These are phyloP conservation scores for Cerceris ruficornis DNA, from an alignment of 2,888 invertebrate genomes.

Conservation along the genomic window DNA sequence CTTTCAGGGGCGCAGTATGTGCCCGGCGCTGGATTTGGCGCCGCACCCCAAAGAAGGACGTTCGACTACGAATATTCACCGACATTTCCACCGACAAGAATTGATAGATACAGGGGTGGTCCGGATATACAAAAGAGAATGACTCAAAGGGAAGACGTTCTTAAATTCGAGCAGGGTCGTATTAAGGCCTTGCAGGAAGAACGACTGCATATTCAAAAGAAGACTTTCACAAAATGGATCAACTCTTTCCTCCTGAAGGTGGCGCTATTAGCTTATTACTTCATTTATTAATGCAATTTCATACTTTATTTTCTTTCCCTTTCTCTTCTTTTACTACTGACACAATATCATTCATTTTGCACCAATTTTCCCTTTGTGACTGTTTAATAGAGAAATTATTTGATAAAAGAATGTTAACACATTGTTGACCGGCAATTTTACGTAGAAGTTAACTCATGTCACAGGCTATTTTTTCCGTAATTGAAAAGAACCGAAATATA, in stretches of 20 bases:
- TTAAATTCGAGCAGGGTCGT: conserved; percentile 97
- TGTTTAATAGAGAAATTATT: no score
- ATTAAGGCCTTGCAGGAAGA: conserved; percentile 98
- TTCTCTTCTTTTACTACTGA: no score
- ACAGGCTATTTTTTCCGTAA: no score
- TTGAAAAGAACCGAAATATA: no score
- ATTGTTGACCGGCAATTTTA: no score
- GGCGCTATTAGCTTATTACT: conserved; percentile 40
- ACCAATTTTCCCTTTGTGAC: no score
- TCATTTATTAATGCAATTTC: background rate
- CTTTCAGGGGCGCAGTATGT: conserved; percentile 80
- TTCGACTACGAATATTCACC: conserved; percentile 56
- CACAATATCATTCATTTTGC: no score
- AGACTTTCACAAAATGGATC: conserved; percentile 99
- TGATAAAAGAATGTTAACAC: no score
- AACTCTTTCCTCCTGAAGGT: conserved; percentile 98
- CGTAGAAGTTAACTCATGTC: no score
- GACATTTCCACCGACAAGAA: conserved; percentile 59
- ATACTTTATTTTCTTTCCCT: background rate
- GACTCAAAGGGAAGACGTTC: conserved; percentile 95
- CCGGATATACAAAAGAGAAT: conserved; percentile 87
- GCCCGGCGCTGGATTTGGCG: conserved; percentile 78
- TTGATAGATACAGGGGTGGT: conserved; percentile 70
- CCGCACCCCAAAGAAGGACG: conserved; percentile 74
- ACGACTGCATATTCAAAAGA: conserved; percentile 98